Base-by-base conservation (phyloP, 2,888 invertebrate genomes). In the Latrodectus elegans region DNA sequence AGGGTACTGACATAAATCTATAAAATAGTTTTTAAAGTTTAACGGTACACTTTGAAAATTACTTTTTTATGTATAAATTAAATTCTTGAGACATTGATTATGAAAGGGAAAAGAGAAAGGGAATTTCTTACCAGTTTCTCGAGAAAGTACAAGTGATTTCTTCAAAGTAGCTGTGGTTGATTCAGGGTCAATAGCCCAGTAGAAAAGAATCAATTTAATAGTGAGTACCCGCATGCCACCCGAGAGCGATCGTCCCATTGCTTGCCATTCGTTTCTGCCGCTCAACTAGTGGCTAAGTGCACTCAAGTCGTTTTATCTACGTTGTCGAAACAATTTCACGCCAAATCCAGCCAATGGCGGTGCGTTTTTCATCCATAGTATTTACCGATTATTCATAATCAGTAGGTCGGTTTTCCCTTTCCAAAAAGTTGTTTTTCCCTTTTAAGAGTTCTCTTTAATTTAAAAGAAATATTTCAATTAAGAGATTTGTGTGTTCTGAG, bases 311-410 rank as follows among this genome's bases (percentile, higher is more conserved):
- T 55, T 74, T 74, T 60, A 60, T 74, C 74, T 74, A 60, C 74
- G 26, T 6, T 55, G 74, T 55, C 4, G 55, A 55, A 74, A 55
- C 74, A 26, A 74, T 74, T 74, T 74, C 74, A 74, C 74, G 74
- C 74, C 74, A 74, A 74, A 74, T 60, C 53, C 74, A 74, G 74
- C 74, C 74, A 74, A 74, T 74, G 14, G 74, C 22, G 74, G 74
- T 17, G 55, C 26, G 22, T n/a, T 55, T 55, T 55, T 17, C 26
- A 8, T 15, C 6, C 26, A 15, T 12, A 74, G 53, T 74, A 55
- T 14, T 26, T 52, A 53, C 53, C 73, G 55, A 17, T 74, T 53
- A 53, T 26, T 74, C 17, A 26, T 26, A 49, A 55, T 60, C 60
- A 60, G n/a, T 10, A 9, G 60, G 60, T 60, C 60, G 10, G 8